Conservation (phyloP, 2,797 vertebrate genomes). For the Phoebastria nigripes region DNA sequence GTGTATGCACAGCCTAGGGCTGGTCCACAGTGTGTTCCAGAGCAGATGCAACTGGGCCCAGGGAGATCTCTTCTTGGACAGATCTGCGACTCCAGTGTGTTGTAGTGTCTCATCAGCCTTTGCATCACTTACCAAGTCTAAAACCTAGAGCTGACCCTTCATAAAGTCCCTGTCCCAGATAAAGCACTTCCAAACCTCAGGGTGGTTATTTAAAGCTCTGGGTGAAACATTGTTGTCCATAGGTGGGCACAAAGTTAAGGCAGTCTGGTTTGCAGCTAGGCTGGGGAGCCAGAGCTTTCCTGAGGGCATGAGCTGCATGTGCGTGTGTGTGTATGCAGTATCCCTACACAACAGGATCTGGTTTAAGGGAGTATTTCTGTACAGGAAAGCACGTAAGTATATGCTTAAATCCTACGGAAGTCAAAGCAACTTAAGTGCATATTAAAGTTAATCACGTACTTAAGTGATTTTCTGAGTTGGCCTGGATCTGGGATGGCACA, state of each 20-base stretch:
- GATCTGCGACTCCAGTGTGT: background rate
- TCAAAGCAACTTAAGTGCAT: conserved; percentile 5
- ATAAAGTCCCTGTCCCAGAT: background rate
- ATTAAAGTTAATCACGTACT: conserved; percentile 37
- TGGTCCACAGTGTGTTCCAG: background rate
- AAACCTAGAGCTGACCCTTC: background rate
- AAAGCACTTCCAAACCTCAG: background rate
- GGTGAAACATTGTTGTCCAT: background rate
- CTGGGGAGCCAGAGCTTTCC: background rate
- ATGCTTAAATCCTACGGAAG: background rate
- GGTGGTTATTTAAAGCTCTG: background rate
- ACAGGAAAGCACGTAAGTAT: background rate
- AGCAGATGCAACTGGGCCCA: background rate
- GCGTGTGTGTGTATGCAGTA: background rate
- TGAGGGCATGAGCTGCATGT: background rate
- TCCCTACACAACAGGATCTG: background rate
- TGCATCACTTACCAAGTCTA: background rate
- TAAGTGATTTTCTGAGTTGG: conserved; percentile 28
- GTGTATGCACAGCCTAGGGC: background rate
- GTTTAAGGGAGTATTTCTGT: conserved; percentile 42
- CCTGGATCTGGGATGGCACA: background rate
- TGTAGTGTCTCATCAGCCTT: background rate
- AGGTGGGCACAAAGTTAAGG: background rate
- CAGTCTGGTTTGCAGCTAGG: background rate
- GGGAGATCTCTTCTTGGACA: background rate